These are phyloP conservation scores for Reticulitermes speratus DNA, from an alignment of 1,140 invertebrate species.

Conservation along the genomic window DNA sequence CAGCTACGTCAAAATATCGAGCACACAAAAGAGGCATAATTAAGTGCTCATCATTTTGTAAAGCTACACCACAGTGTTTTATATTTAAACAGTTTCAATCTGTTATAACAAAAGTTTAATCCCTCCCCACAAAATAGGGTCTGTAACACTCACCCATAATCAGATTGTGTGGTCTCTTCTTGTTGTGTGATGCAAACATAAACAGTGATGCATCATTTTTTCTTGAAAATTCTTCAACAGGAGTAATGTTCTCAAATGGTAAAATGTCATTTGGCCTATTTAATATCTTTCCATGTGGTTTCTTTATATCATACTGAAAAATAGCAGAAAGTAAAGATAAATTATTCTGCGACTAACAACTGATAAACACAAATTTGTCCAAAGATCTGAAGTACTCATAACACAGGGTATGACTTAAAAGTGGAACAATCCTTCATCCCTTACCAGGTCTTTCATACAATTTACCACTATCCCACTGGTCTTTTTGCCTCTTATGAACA, in stretches of 20 bases:
- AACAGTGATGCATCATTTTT: conserved; percentile 90
- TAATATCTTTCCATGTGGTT: conserved; percentile 75
- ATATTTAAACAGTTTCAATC: not conserved
- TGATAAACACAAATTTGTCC: not conserved
- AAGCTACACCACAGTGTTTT: not conserved
- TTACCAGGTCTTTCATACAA: conserved; percentile 84
- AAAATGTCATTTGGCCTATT: conserved; percentile 80
- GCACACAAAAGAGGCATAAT: too few species aligned
- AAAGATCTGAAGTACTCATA: too few species aligned
- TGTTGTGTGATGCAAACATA: conserved; percentile 84
- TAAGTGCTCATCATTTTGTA: too few species aligned
- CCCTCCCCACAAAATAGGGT: too few species aligned
- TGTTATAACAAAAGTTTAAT: not conserved
- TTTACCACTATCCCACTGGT: conserved; percentile 72
- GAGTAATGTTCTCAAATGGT: conserved; percentile 81
- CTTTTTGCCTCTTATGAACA: conserved; percentile 85
- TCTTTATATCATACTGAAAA: conserved; percentile 75
- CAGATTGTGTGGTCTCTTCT: conserved; percentile 89
- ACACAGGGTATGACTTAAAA: conserved; percentile 1
- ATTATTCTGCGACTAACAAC: too few species aligned
- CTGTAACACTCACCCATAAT: conserved; percentile 2
- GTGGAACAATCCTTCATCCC: conserved; percentile 36
- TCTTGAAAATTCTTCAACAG: conserved; percentile 79
- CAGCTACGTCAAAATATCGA: too few species aligned
- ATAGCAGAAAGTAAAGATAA: conserved; percentile 31